A percentile compares a stretch with the other conserved stretches of the same genome.
These are phyloP conservation scores for Phorcus lineatus DNA, from an alignment of 2,888 invertebrate species.

Conservation along the genomic window DNA sequence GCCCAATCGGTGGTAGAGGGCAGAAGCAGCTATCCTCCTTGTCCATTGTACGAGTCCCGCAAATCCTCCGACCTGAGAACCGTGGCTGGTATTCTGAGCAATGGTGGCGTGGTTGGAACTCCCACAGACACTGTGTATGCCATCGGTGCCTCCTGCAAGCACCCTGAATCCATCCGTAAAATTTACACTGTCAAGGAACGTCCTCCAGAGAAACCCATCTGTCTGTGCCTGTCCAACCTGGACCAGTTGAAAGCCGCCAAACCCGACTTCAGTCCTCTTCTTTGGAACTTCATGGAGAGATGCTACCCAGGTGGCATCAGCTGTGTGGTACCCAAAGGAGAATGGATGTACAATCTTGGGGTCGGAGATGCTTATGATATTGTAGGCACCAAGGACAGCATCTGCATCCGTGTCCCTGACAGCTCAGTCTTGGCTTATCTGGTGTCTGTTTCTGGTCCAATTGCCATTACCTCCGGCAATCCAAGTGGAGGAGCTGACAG, in stretches of 20 bases:
- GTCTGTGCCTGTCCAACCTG: conserved; percentile 56
- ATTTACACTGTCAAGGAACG: conserved; percentile 55
- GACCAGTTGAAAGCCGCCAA: conserved; percentile 52
- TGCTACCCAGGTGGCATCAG: conserved; percentile 60
- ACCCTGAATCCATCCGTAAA: conserved; percentile 50
- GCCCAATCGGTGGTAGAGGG: conserved; percentile 36
- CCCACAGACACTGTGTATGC: conserved; percentile 63
- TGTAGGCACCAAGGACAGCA: conserved; percentile 52
- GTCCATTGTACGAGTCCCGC: conserved; percentile 49
- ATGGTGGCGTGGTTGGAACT: conserved; percentile 53
- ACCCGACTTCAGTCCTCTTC: conserved; percentile 49
- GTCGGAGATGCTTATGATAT: conserved; percentile 43
- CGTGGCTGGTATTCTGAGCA: conserved; percentile 46
- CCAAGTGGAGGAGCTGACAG: conserved; percentile 60
- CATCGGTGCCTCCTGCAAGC: conserved; percentile 54
- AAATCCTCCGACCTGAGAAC: conserved; percentile 44
- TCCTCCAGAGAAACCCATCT: conserved; percentile 60
- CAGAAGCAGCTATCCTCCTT: conserved; percentile 35
- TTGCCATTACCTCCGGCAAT: conserved; percentile 59
- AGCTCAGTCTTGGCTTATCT: conserved; percentile 55
- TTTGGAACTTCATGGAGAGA: conserved; percentile 55
- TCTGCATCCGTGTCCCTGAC: conserved; percentile 58
- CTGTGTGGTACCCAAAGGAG: conserved; percentile 58
- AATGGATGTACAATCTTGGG: conserved; percentile 50
- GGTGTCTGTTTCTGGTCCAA: conserved; percentile 52